These are phyloP conservation scores for Sycobia sp. DNA, from an alignment of 1,140 invertebrate genomes.

Conservation along the genomic window DNA sequence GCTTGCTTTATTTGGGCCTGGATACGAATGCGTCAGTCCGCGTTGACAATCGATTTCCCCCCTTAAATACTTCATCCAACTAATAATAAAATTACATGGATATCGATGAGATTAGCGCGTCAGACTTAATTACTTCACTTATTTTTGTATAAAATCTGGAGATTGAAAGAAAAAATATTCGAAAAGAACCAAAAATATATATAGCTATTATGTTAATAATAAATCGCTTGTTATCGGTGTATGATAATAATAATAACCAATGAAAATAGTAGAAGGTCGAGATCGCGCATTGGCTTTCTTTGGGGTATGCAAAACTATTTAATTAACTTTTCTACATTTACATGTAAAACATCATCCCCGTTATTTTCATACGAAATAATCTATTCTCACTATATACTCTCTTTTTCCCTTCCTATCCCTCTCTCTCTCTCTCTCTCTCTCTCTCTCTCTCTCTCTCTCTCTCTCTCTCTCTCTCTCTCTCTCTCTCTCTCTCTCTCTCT, in stretches of 20 bases:
- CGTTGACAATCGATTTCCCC: conserved; percentile 24
- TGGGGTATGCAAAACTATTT: neutral
- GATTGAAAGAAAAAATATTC: neutral
- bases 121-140: conserved; percentile 16
- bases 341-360: conserved; percentile 5
- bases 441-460: too few relatives aligned
- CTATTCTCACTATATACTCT: too few relatives aligned
- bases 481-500: too few relatives aligned
- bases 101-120: conserved; percentile 7
- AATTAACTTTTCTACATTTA: neutral
- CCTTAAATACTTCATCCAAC: neutral
- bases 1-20: conserved; percentile 41
- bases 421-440: too few relatives aligned
- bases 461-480: too few relatives aligned
- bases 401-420: too few relatives aligned
- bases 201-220: neutral
- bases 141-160: conserved; percentile 26
- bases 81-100: conserved; percentile 22
- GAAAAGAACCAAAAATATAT: neutral
- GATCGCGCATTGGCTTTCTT: conserved; percentile 1
- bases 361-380: conserved; percentile 11
- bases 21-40: conserved; percentile 39
- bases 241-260: conserved; percentile 11
- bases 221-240: conserved; percentile 8
- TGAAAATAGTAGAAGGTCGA: neutral